Percentiles rank a stretch among this genome's conserved stretches.
Evolutionary conservation across 2,888 invertebrate genomes (phyloP).

Genomic region (Andricus curvator): DNA sequence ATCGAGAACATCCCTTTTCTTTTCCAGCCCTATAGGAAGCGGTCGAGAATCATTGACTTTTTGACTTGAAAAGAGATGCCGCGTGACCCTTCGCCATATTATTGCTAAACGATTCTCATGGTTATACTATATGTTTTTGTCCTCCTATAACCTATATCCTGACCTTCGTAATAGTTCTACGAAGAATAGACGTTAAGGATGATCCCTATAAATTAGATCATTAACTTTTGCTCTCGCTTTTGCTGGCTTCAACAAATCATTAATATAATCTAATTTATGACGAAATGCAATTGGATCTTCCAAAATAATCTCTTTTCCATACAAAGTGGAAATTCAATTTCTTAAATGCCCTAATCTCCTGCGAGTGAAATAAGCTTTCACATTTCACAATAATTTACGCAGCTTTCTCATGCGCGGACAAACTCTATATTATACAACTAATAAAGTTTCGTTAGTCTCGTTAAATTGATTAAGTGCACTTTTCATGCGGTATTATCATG

Average conservation of each 20-base stretch:
- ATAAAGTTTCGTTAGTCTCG: slow-evolving; percentile 36
- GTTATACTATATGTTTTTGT: neutral
- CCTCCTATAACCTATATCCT: slow-evolving; percentile 9
- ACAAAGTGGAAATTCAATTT: neutral
- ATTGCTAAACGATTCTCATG: slow-evolving; percentile 25
- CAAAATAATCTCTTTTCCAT: neutral
- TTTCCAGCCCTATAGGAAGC: slow-evolving; percentile 22
- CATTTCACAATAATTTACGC: slow-evolving; percentile 10
- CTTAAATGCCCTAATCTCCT: neutral
- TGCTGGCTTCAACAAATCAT: neutral
- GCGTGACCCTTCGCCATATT: slow-evolving; percentile 1
- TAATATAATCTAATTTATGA: neutral
- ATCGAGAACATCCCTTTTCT: slow-evolving; percentile 35
- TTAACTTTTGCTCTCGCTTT: neutral
- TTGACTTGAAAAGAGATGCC: slow-evolving; percentile 35
- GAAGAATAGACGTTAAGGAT: slow-evolving; percentile 5
- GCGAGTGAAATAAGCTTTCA: neutral
- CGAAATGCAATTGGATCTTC: neutral
- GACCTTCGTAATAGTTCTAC: slow-evolving; percentile 4
- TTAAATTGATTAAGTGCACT: slow-evolving; percentile 36
- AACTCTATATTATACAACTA: neutral
- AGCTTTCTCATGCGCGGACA: neutral
- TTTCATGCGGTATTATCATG: slow-evolving; percentile 22
- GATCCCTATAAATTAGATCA: neutral
- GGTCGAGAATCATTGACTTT: slow-evolving; percentile 27